phyloP scores from a whole-genome alignment of 2,113 vertebrate genomes.

The Podiceps cristatus region DNA sequence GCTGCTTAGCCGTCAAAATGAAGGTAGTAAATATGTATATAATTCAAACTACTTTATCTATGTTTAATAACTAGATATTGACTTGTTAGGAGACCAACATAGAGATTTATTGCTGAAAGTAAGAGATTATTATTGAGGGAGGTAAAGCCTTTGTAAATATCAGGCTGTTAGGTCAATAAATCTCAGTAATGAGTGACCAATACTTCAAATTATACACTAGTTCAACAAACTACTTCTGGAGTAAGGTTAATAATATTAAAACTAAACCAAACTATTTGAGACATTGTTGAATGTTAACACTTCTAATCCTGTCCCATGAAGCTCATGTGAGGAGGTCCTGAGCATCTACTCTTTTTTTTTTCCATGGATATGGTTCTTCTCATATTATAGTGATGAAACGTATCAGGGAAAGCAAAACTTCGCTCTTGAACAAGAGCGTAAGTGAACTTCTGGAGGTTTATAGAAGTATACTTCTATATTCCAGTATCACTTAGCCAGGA shows the following conservation, averaged over 20 bases:
- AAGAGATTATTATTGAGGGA: not conserved
- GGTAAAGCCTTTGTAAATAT: conserved; percentile 8
- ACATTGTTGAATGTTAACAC: not conserved
- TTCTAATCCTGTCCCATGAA: not conserved
- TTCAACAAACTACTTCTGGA: not conserved
- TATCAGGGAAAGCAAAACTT: not conserved
- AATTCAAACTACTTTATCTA: not conserved
- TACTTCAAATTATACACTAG: not conserved
- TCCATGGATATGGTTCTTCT: not conserved
- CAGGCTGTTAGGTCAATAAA: not conserved
- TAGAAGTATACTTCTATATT: not conserved
- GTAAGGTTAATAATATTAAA: not conserved
- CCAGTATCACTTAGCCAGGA: not conserved
- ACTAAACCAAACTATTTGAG: not conserved
- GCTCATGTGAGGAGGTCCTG: not conserved
- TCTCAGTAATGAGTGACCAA: not conserved
- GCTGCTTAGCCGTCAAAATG: not conserved
- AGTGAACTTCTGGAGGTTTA: not conserved
- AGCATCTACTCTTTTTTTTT: not conserved
- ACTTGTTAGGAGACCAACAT: not conserved
- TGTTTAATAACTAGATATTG: conserved; percentile 8
- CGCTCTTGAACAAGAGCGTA: not conserved
- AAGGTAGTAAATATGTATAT: not conserved
- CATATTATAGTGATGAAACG: not conserved
- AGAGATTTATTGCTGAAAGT: conserved; percentile 12